phyloP scores from a whole-genome alignment of 2,113 vertebrate genomes.

The Mastomys coucha region DNA sequence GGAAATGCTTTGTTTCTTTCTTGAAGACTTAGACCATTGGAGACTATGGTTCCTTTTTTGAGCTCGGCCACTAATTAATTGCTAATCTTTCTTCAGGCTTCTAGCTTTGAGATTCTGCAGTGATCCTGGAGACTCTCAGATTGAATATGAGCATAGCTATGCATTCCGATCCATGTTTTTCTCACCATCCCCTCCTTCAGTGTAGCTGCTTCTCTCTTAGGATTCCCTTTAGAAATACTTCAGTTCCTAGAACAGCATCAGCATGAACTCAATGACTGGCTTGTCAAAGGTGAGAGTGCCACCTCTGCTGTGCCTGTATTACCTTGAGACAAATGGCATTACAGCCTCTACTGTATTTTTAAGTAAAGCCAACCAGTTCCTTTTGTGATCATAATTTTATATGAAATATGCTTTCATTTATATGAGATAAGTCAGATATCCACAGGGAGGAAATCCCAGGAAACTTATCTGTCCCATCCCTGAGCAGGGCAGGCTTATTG shows the following conservation, averaged over 20 bases:
- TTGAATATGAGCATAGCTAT: neutral
- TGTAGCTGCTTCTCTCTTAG: neutral
- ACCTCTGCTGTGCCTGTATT: neutral
- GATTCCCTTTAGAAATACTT: neutral
- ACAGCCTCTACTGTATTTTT: neutral
- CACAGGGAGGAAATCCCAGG: neutral
- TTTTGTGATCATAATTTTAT: neutral
- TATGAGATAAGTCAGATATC: neutral
- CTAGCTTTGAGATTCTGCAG: slow-evolving; percentile 47
- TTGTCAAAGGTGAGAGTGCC: neutral
- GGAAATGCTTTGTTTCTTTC: slow-evolving; percentile 75
- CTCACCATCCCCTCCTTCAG: neutral
- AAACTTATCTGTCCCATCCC: neutral
- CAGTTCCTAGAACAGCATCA: neutral
- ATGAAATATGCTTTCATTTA: neutral
- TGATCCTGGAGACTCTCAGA: neutral
- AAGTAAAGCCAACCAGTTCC: neutral
- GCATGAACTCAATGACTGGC: neutral
- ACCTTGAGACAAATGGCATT: neutral
- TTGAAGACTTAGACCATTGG: slow-evolving; percentile 61
- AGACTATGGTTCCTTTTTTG: slow-evolving; percentile 73
- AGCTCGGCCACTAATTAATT: slow-evolving; percentile 73
- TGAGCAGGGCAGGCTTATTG: neutral
- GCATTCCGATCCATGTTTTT: fast-evolving
- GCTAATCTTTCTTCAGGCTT: slow-evolving; percentile 31